These are phyloP conservation scores for Apamea anceps DNA, from an alignment of 2,888 invertebrate genomes.

Conservation along the genomic window DNA sequence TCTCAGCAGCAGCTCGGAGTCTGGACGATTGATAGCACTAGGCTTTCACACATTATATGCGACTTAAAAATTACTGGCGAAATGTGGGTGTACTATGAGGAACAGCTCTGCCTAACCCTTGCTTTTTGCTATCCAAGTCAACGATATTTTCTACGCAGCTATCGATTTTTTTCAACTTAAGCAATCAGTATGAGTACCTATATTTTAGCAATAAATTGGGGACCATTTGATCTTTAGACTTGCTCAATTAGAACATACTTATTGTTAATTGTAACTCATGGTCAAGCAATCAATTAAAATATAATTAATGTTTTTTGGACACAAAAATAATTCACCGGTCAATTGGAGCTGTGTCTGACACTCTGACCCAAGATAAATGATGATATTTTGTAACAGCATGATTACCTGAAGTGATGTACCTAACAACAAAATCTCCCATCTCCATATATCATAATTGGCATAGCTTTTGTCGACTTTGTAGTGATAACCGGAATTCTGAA, in stretches of 20 bases:
- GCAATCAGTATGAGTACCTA: background rate
- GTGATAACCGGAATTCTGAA: background rate
- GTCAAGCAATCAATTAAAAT: conserved; percentile 30
- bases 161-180: background rate
- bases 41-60: background rate
- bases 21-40: background rate
- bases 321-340: conserved; percentile 14
- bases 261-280: conserved; percentile 20
- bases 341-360: conserved; percentile 11
- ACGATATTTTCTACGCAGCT: background rate
- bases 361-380: background rate
- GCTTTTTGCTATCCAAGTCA: background rate
- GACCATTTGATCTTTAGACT: background rate
- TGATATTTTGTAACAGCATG: background rate
- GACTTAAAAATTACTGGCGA: background rate
- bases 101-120: background rate
- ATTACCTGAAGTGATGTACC: background rate
- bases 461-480: background rate
- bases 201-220: background rate
- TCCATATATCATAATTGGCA: background rate
- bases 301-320: conserved; percentile 1
- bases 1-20: background rate
- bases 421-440: background rate
- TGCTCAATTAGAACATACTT: background rate
- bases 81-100: background rate